Evolutionary conservation across 2,113 vertebrate genomes (phyloP).

Genomic region (Bothrops jararaca): DNA sequence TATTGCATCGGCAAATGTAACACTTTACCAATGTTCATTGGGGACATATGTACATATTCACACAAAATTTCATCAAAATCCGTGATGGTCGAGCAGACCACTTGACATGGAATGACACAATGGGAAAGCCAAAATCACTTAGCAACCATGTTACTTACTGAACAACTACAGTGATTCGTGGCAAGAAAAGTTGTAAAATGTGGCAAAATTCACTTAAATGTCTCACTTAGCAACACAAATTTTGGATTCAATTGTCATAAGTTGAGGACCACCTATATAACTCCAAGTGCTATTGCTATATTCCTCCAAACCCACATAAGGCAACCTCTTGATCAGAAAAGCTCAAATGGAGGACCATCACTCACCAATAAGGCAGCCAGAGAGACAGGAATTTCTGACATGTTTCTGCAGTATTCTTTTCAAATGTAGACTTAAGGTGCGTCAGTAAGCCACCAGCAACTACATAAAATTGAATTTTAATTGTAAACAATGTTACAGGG

Average conservation of each 20-base stretch:
- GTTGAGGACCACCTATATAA: background rate
- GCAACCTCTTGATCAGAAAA: background rate
- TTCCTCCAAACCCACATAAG: background rate
- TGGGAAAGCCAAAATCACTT: background rate
- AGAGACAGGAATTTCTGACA: background rate
- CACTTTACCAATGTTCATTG: too few species aligned
- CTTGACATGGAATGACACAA: background rate
- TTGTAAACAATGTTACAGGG: background rate
- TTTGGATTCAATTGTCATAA: background rate
- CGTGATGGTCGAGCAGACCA: too few species aligned
- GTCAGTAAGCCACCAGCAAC: background rate
- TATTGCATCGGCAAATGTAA: too few species aligned
- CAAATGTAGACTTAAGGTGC: background rate
- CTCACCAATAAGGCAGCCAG: background rate
- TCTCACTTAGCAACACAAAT: background rate
- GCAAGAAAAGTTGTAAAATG: background rate
- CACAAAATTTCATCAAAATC: too few species aligned
- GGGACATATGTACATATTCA: too few species aligned
- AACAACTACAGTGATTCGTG: background rate
- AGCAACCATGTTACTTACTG: background rate
- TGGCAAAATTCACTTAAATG: background rate
- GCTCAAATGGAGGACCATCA: background rate
- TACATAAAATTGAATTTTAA: background rate
- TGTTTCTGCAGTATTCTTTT: background rate
- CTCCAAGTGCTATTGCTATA: background rate